Base-by-base conservation (phyloP, 2,113 vertebrate genomes). In the Stegostoma tigrinum region DNA sequence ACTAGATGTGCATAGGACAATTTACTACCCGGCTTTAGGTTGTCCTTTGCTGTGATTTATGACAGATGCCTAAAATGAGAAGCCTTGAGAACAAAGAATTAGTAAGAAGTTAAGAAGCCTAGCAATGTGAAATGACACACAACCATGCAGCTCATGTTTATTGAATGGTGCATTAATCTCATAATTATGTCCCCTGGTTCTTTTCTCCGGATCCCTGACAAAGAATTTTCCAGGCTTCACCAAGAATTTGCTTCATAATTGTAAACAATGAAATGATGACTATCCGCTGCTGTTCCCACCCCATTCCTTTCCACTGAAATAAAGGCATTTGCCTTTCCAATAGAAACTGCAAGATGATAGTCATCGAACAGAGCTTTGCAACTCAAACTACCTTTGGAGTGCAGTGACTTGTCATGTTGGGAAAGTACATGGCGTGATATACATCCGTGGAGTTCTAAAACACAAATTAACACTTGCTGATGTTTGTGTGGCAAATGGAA, bases 181-280 rank as follows among this genome's bases (percentile, higher is more conserved):
- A 70, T 94, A 94, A 70, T 94, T 48, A 94, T 68, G 38, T 94
- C 93, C 66, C 42, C 93, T 94, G 93, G 93, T 94, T 94, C 93
- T 94, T 94, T 94, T n/a, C 38, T 94, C 38, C 38, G 70, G 93
- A 23, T 94, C 64, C n/a, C 38, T 24, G n/a, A 68, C n/a, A 68
- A 94, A 45, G 34, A 68, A 21, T 66, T 67, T 68, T 66, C 34
- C 91, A 67, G 86, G 12, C 27, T 14, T 55, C 86, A 89, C 24
- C 52, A 34, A 61, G 38, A n/a, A 67, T 24, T 27, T 38, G 10
- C 21, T 95, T 75, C 42, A 72, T 52, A 27, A 72, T 95, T 72
- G 72, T 42, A 30, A 70, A 38, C 14, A 21, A 5, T 7, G 17
- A 61, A 93, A 38, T 93, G 5, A 23, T 34, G 38, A 38, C 17